Conservation (phyloP, 2,113 vertebrate genomes). For the Chloebia gouldiae region DNA sequence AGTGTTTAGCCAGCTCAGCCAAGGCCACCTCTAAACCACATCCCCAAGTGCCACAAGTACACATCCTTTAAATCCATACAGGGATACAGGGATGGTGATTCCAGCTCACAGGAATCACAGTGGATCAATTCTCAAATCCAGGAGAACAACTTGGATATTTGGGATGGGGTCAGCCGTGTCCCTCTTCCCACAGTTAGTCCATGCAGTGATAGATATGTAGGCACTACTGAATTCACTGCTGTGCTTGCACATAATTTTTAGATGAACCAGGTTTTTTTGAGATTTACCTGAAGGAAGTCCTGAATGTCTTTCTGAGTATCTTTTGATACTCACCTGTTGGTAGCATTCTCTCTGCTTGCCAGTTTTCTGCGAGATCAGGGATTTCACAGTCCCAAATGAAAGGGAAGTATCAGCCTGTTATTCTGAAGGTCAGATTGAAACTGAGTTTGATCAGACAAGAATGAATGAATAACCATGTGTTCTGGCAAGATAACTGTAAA, state of each 20-base stretch:
- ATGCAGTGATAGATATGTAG: too few relatives aligned
- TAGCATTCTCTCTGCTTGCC: neutral
- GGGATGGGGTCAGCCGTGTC: neutral
- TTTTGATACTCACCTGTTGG: neutral
- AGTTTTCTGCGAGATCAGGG: neutral
- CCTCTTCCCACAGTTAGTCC: neutral
- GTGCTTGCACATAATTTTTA: neutral
- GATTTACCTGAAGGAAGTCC: neutral
- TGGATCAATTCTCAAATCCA: neutral
- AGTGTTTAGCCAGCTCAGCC: neutral
- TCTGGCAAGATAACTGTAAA: conserved; percentile 56
- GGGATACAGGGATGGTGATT: neutral
- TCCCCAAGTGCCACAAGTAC: neutral
- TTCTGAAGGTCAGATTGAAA: neutral
- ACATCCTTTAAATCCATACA: neutral
- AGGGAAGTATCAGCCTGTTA: neutral
- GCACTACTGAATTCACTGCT: rapidly evolving
- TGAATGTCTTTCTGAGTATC: too few relatives aligned
- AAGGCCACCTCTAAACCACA: neutral
- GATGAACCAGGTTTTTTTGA: rapidly evolving
- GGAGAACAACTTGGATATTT: neutral
- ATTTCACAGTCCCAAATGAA: neutral
- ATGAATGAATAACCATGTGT: conserved; percentile 19
- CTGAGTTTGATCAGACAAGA: conserved; percentile 54
- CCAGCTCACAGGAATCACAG: neutral